phyloP scores from a whole-genome alignment of 2,888 invertebrate genomes.

The Pammene aurita region DNA sequence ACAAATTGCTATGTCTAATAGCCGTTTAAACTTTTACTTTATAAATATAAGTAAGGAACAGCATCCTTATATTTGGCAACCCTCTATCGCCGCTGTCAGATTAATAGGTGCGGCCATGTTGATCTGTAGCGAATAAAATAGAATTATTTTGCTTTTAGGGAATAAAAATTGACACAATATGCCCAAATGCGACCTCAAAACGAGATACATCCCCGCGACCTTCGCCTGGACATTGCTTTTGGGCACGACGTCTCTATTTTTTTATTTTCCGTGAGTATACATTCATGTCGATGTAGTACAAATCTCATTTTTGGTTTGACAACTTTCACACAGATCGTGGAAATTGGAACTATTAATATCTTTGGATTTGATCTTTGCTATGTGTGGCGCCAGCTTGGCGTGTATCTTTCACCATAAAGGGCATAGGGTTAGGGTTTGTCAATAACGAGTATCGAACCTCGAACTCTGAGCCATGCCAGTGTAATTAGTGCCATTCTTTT shows the following conservation, averaged over 20 bases:
- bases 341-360: conserved; percentile 75
- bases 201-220: conserved; percentile 98
- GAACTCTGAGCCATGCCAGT: conserved; percentile 53
- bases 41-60: neutral
- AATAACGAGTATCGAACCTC: conserved; percentile 24
- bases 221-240: conserved; percentile 98
- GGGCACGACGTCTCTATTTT: conserved; percentile 96
- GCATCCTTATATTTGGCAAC: conserved; percentile 53
- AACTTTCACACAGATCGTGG: conserved; percentile 78
- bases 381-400: conserved; percentile 20
- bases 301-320: conserved; percentile 75
- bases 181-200: conserved; percentile 98
- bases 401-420: conserved; percentile 19
- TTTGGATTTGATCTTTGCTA: conserved; percentile 46
- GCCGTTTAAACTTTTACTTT: neutral
- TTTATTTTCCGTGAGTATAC: conserved; percentile 97
- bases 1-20: no score
- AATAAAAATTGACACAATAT: conserved; percentile 85
- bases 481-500: conserved; percentile 39
- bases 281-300: conserved; percentile 67
- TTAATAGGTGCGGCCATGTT: conserved; percentile 86
- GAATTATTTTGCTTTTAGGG: conserved; percentile 76
- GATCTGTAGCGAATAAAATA: conserved; percentile 82
- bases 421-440: conserved; percentile 19
- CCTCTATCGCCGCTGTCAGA: conserved; percentile 66